A percentile compares a stretch with the other conserved stretches of the same genome.
These are phyloP conservation scores for Pachyrhynchus sulphureomaculatus DNA, from an alignment of 1,140 invertebrate genomes.

Conservation along the genomic window DNA sequence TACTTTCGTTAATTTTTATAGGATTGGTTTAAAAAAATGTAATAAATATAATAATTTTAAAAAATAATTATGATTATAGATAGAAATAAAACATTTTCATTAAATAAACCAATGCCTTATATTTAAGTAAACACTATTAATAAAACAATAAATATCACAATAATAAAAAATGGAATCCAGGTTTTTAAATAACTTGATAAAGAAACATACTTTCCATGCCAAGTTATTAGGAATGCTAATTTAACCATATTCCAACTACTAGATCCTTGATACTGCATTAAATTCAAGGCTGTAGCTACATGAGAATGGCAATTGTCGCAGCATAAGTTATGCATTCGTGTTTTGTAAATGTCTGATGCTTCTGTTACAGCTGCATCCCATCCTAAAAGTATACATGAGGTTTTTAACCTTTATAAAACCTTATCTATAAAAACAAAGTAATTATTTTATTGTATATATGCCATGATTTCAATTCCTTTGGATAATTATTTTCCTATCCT, in stretches of 20 bases:
- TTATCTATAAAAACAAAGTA: too few species aligned
- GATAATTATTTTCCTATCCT: too few species aligned
- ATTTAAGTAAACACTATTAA: constrained; percentile 7
- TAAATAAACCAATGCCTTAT: too few species aligned
- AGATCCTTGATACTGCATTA: constrained; percentile 83
- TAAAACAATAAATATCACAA: constrained; percentile 47
- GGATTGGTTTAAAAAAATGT: too few species aligned
- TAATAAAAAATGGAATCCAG: constrained; percentile 80
- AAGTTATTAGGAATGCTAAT: constrained; percentile 75
- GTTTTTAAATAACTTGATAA: constrained; percentile 78
- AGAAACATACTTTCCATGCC: constrained; percentile 83
- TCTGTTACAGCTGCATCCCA: constrained; percentile 88
- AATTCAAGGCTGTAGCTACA: constrained; percentile 90
- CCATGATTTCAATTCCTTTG: too few species aligned
- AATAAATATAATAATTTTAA: too few species aligned
- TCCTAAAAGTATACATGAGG: constrained; percentile 47
- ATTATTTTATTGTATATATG: too few species aligned
- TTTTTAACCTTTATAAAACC: neutral
- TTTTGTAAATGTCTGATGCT: constrained; percentile 93
- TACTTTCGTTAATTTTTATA: too few species aligned
- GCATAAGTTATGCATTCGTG: constrained; percentile 91
- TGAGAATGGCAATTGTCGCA: constrained; percentile 99
- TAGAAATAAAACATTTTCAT: neutral
- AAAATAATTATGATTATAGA: too few species aligned
- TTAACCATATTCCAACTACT: constrained; percentile 93